Base-by-base conservation (phyloP, 2,888 invertebrate species). In the Agonum fuliginosum region DNA sequence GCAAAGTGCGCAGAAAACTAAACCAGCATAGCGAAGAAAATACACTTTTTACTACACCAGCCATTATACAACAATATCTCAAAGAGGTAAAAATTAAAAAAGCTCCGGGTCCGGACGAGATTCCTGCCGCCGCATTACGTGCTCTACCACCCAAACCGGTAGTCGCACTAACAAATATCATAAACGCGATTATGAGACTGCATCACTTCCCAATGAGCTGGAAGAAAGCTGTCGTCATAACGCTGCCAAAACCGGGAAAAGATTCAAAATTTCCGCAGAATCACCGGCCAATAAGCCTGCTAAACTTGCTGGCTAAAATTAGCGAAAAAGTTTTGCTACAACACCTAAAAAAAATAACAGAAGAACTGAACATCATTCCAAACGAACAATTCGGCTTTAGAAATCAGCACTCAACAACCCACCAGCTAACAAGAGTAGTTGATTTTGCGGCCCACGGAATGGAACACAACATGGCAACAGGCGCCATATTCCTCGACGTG, bases 381-480 rank as follows among this genome's bases (percentile, higher is more conserved):
- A 10, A 69, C 2, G 71, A 81, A 20, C 83, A 83, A 78, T 82
- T 81, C 71, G 82, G 82, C 1, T 83, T 83, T 71, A 41, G 82
- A 19, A 70, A 41, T 22, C 72, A 78, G 6, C 83, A 82, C 70
- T 81, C 80, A 1, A 83, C 83, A 0, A 78, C 72, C 1, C 80
- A 81, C 37, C 83, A 83, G 62, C 78, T 82, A 4, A 65, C 76
- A 0, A 51, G 81, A 65, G 80, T 84, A 10, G 78, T 77, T 12
- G 78, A 82, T 79, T 10, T n/a, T n/a, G n/a, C n/a, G n/a, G n/a
- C n/a, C n/a, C 30, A 79, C 0, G 81, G 80, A 37, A 79, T 83
- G 6, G 78, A 80, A 12, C 48, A 75, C 6, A 80, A 81, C 8
- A 78, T 81, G 62, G n/a, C n/a, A n/a, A n/a, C n/a, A n/a, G n/a